phyloP scores from a whole-genome alignment of 2,888 invertebrate genomes.

The Acronicta psi region DNA sequence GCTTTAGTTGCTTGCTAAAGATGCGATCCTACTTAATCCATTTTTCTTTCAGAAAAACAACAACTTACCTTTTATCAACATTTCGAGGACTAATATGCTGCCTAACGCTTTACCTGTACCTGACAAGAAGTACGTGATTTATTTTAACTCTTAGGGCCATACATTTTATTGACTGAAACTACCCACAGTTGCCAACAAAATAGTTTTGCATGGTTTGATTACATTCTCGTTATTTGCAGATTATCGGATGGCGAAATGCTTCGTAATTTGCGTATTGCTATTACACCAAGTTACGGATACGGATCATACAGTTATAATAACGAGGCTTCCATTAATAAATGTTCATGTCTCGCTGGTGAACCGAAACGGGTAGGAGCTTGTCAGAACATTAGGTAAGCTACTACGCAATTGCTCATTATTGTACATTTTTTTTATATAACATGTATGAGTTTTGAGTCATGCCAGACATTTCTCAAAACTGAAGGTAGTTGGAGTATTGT shows the following conservation, averaged over 20 bases:
- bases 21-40: no score
- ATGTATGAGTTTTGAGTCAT: no score
- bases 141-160: neutral
- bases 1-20: no score
- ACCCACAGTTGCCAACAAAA: no score
- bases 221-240: neutral
- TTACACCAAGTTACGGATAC: slow-evolving; percentile 23
- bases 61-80: neutral
- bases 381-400: slow-evolving; percentile 23
- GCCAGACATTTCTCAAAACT: no score
- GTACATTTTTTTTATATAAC: no score
- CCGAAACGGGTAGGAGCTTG: slow-evolving; percentile 20
- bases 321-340: neutral
- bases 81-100: slow-evolving; percentile 7
- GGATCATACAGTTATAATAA: neutral
- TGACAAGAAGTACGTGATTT: slow-evolving; percentile 35
- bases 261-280: slow-evolving; percentile 38
- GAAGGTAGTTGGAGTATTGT: no score
- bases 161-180: no score
- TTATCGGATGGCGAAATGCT: slow-evolving; percentile 19
- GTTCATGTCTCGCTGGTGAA: slow-evolving; percentile 31
- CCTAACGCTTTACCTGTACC: slow-evolving; percentile 16
- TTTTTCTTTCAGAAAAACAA: slow-evolving; percentile 33
- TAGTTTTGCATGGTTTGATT: no score
- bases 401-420: neutral